Evolutionary conservation across 2,113 vertebrate species (phyloP).

Genomic region (Zosterops borbonicus): DNA sequence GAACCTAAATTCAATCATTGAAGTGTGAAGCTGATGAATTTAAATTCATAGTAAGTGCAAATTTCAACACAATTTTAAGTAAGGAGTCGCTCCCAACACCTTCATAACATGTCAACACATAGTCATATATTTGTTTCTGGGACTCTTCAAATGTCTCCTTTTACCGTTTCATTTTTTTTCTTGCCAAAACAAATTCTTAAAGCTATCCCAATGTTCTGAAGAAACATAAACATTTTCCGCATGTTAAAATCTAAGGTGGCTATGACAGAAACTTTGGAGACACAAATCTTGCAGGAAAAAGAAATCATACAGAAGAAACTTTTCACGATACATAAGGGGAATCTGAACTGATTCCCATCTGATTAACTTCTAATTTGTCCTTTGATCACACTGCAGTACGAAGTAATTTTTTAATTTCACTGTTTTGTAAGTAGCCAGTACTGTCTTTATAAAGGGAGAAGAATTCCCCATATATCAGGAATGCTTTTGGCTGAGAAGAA

Average conservation of each 20-base stretch:
- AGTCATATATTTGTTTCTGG: constrained; percentile 68
- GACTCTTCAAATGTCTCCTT: constrained; percentile 63
- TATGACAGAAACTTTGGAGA: neutral
- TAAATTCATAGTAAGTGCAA: constrained; percentile 64
- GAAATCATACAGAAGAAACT: neutral
- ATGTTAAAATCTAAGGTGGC: constrained; percentile 10
- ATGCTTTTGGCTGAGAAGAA: constrained; percentile 15
- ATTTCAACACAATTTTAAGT: constrained; percentile 64
- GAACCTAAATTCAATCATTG: constrained; percentile 48
- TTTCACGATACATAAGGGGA: neutral
- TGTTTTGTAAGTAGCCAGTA: constrained; percentile 24
- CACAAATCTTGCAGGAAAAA: neutral
- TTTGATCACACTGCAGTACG: neutral
- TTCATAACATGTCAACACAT: constrained; percentile 70
- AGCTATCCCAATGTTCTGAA: neutral
- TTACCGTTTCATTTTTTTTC: constrained; percentile 51
- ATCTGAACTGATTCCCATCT: constrained; percentile 2
- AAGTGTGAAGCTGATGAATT: constrained; percentile 63
- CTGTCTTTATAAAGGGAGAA: constrained; percentile 11
- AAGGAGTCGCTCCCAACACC: constrained; percentile 64
- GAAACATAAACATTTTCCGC: neutral
- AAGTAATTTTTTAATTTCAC: constrained; percentile 31
- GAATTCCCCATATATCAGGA: constrained; percentile 33
- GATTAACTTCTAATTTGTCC: constrained; percentile 49
- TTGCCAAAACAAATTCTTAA: constrained; percentile 62